A percentile compares a stretch with the other conserved stretches of the same genome.
phyloP scores from a whole-genome alignment of 2,797 vertebrate species.

The Sitta carolinensis region DNA sequence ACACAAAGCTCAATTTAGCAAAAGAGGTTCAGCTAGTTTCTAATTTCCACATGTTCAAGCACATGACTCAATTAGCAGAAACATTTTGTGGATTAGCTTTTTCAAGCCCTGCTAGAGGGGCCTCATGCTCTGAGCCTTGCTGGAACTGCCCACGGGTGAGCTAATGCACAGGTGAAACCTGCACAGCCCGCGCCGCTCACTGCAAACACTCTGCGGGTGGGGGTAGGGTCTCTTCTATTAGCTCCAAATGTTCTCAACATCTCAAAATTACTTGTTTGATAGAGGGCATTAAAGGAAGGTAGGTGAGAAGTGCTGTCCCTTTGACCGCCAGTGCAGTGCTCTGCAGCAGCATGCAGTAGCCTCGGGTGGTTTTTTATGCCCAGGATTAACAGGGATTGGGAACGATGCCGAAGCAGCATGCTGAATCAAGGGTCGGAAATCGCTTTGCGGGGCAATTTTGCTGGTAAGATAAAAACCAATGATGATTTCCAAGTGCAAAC shows the following conservation, averaged over 20 bases:
- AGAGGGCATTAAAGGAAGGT: background rate
- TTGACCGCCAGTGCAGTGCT: background rate
- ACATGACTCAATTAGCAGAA: constrained; percentile 2
- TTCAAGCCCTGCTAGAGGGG: background rate
- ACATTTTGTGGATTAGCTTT: background rate
- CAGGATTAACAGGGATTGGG: constrained; percentile 54
- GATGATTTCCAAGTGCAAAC: background rate
- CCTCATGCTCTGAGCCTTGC: background rate
- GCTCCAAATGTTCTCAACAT: background rate
- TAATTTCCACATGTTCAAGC: background rate
- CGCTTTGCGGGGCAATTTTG: background rate
- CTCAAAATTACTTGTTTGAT: background rate
- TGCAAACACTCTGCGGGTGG: background rate
- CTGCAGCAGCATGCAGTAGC: background rate
- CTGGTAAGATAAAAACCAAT: background rate
- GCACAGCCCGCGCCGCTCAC: accelerated
- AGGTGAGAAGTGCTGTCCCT: background rate
- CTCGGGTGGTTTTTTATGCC: constrained; percentile 1
- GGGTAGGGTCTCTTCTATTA: background rate
- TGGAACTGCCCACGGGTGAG: background rate
- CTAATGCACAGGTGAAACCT: background rate
- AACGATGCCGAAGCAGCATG: background rate
- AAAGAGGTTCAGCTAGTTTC: background rate
- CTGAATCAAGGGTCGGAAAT: constrained; percentile 32
- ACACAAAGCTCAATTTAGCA: background rate